phyloP scores from a whole-genome alignment of 2,797 vertebrate genomes.

The Trichosurus vulpecula region DNA sequence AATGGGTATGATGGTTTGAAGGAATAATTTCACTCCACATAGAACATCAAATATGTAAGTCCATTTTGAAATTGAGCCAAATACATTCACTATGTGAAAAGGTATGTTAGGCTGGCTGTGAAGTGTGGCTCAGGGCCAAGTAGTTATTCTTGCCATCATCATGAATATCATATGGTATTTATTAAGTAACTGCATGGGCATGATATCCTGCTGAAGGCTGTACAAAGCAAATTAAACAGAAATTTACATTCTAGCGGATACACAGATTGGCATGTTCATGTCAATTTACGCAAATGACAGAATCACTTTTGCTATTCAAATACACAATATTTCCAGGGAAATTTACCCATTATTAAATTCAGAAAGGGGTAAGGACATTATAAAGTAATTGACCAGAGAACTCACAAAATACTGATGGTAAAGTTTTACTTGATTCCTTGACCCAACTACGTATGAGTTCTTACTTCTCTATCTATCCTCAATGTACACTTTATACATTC shows the following conservation, averaged over 20 bases:
- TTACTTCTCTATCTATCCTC: neutral
- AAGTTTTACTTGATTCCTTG: neutral
- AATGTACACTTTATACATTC: neutral
- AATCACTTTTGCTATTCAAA: neutral
- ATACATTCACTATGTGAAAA: constrained; percentile 4
- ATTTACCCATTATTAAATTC: neutral
- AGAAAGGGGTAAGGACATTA: neutral
- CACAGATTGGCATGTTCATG: neutral
- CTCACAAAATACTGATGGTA: neutral
- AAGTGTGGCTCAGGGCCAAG: neutral
- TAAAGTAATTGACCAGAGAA: neutral
- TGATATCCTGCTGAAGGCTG: neutral
- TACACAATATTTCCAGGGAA: neutral
- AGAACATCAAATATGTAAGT: neutral
- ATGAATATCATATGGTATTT: neutral
- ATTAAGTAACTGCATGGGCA: neutral
- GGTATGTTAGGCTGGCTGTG: neutral
- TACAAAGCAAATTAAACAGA: constrained; percentile 4
- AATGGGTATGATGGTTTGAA: neutral
- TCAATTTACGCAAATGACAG: neutral
- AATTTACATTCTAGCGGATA: neutral
- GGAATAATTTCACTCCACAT: neutral
- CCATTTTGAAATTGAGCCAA: neutral
- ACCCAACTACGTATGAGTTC: neutral
- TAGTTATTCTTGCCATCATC: neutral